Percentiles rank a stretch among this genome's conserved stretches.
Evolutionary conservation across 2,113 vertebrate genomes (phyloP).

Genomic region (Semnopithecus entellus): DNA sequence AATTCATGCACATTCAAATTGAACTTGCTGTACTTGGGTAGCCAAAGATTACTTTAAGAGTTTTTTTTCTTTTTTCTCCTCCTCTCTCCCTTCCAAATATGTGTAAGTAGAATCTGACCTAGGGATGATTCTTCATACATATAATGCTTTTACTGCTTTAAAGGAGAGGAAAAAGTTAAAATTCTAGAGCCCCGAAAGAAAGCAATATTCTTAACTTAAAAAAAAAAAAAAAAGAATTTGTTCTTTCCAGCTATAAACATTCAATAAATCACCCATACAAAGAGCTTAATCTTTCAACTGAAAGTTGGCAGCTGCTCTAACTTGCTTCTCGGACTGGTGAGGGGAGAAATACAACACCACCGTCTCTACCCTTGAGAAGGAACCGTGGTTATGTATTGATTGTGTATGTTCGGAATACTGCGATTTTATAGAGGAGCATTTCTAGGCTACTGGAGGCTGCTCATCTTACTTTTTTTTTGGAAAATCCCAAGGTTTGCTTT

Average conservation of each 20-base stretch:
- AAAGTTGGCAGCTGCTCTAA: conserved; percentile 62
- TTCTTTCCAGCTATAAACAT: conserved; percentile 68
- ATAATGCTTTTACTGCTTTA: conserved; percentile 18
- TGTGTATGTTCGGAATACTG: conserved; percentile 15
- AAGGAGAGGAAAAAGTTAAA: conserved; percentile 58
- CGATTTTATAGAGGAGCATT: conserved; percentile 60
- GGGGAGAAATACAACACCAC: not conserved
- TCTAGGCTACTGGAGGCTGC: not conserved
- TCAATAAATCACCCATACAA: conserved; percentile 65
- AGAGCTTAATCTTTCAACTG: conserved; percentile 41
- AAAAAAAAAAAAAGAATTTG: not conserved
- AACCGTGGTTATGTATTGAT: conserved; percentile 44
- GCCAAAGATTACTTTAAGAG: conserved; percentile 63
- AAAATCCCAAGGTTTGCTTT: conserved; percentile 71
- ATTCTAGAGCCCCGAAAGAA: conserved; percentile 45
- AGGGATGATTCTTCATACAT: conserved; percentile 49
- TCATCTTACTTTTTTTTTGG: conserved; percentile 33
- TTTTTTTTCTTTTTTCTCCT: not conserved
- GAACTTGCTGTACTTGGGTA: conserved; percentile 46
- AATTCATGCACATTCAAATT: conserved; percentile 64
- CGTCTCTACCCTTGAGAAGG: conserved; percentile 70
- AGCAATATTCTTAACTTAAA: conserved; percentile 71
- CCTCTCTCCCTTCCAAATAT: not conserved
- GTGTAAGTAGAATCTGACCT: conserved; percentile 24
- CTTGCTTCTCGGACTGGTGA: conserved; percentile 28